Evolutionary conservation across 2,888 invertebrate species (phyloP).

Genomic region (Drosophila colorata): DNA sequence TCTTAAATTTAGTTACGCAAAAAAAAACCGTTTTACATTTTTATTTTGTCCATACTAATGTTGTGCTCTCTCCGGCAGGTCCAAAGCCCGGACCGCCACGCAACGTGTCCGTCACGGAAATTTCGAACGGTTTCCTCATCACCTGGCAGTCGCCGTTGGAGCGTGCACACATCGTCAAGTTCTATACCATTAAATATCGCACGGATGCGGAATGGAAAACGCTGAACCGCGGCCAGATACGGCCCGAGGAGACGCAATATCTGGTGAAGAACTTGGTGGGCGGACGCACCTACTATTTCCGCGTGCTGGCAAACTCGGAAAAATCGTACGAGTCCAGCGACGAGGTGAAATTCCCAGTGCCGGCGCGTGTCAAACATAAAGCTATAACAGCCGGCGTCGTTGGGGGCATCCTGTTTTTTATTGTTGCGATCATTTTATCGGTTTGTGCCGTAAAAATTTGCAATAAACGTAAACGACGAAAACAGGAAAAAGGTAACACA

Average conservation of each 20-base stretch:
- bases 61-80: constrained; percentile 87
- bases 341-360: constrained; percentile 94
- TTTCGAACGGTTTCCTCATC: constrained; percentile 95
- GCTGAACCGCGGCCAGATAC: constrained; percentile 94
- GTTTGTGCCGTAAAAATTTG: constrained; percentile 99
- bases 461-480: constrained; percentile 98
- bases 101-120: constrained; percentile 95
- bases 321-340: constrained; percentile 95
- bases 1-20: background rate
- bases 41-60: background rate
- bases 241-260: constrained; percentile 95
- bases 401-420: constrained; percentile 98
- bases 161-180: constrained; percentile 92
- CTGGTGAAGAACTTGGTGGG: constrained; percentile 97
- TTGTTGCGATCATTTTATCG: constrained; percentile 98
- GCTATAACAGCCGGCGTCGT: constrained; percentile 98
- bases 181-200: constrained; percentile 96
- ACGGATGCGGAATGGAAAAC: constrained; percentile 96
- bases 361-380: constrained; percentile 96
- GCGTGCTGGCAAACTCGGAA: constrained; percentile 94
- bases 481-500: constrained; percentile 97
- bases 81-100: constrained; percentile 96
- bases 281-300: constrained; percentile 96
- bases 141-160: constrained; percentile 95
- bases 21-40: background rate